Percentiles rank a stretch among this genome's conserved stretches.
Evolutionary conservation across 2,888 invertebrate genomes (phyloP).

Genomic region (Selenia dentaria): DNA sequence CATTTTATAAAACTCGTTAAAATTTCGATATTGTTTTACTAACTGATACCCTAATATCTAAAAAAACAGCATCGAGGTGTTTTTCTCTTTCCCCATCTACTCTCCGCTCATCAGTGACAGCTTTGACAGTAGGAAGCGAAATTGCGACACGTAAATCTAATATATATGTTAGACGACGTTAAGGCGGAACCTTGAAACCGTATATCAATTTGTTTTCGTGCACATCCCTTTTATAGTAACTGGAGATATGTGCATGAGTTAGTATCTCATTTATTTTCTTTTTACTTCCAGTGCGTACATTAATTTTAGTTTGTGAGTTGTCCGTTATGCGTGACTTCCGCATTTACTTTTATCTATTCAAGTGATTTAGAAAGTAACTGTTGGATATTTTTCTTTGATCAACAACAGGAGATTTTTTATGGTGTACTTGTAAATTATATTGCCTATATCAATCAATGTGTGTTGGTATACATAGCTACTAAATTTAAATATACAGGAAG

Average conservation of each 20-base stretch:
- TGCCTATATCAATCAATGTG: no score
- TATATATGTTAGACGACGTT: not conserved
- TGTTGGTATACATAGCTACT: no score
- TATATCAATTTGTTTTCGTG: conserved; percentile 9
- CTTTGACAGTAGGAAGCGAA: not conserved
- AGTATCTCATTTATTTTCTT: conserved; percentile 1
- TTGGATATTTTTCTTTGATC: conserved; percentile 12
- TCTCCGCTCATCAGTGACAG: no score
- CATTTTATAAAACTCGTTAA: no score
- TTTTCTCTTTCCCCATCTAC: conserved; percentile 1
- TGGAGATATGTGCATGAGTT: conserved; percentile 8
- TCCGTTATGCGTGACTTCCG: conserved; percentile 15
- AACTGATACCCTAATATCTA: no score
- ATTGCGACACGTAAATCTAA: not conserved
- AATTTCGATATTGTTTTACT: no score
- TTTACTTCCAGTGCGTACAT: not conserved
- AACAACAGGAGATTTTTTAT: not conserved
- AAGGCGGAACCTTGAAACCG: conserved; percentile 12
- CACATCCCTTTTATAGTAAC: conserved; percentile 18
- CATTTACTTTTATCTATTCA: conserved; percentile 9
- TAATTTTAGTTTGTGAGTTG: not conserved
- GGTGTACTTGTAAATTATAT: no score
- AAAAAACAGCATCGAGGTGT: no score
- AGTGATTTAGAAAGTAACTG: conserved; percentile 7
- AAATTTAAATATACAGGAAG: no score